Evolutionary conservation across 2,888 invertebrate species (phyloP), one percentile per base, ranked within the genome.

Genomic region (Tachystola acroxantha): DNA sequence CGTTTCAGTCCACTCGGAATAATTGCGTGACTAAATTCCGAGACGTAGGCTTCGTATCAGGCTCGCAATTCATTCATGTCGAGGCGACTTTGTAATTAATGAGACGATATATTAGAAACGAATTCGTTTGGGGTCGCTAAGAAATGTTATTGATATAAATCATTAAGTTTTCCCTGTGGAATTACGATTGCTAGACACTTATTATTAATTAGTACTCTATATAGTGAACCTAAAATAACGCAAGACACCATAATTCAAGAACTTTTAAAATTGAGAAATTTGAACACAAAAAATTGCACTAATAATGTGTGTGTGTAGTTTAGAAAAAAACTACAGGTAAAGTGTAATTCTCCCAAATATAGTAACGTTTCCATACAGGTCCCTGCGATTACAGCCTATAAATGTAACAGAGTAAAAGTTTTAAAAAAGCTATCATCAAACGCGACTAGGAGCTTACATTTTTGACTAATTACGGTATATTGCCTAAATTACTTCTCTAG

Each of bases 21-120:
- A 73, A 74, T 74, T 68, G 74, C 75, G 71, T 74, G 74, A 73
- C 77, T 71, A 71, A 74, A 68, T 60, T 50, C 56, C 51, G 50
- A 58, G 64, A 60, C 62, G 63, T 57, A 64, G 62, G 64, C 57
- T 60, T 66, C 60, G 61, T 66, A 62, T 62, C 63, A 56, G 55
- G 50, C 59, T 63, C 58, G 64, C 72, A 68, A 73, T 68, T 67
- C 66, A 66, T 68, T 70, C 65, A 57, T 57, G 63, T 68, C 65
- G 64, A 61, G 53, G 54, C 51, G 57, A 56, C 55, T 59, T 63
- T 61, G 57, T 75, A 67, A 75, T 71, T 74, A 76, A 75, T 75
- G 74, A 71, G 62, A 59, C 64, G 57, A 68, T 70, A 73, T 68
- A 71, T 75, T 73, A 68, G 58, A 57, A 65, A 59, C 56, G 54